Conservation (phyloP, 1,140 invertebrate genomes). For the Drepana arcuata region DNA sequence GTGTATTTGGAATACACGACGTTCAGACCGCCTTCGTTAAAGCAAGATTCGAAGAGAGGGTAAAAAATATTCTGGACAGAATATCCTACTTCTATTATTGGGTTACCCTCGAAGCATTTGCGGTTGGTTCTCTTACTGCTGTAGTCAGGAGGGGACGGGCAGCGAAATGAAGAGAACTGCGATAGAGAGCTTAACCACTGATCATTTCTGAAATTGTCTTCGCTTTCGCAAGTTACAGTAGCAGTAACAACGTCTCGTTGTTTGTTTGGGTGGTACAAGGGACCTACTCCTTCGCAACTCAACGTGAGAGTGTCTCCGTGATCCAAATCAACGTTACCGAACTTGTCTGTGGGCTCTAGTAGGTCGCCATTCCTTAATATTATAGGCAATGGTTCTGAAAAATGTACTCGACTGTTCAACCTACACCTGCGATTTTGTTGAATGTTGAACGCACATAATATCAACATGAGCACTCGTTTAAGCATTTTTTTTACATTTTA, state of each 20-base stretch:
- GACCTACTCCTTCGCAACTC: slow-evolving; percentile 35
- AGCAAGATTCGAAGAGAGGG: slow-evolving; percentile 50
- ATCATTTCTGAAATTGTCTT: slow-evolving; percentile 43
- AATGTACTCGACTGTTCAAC: slow-evolving; percentile 37
- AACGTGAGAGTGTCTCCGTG: slow-evolving; percentile 35
- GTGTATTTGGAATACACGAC: slow-evolving; percentile 53
- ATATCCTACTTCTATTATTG: slow-evolving; percentile 51
- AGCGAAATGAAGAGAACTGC: slow-evolving; percentile 36
- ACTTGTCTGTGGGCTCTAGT: slow-evolving; percentile 40
- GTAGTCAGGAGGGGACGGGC: slow-evolving; percentile 27
- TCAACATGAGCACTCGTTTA: slow-evolving; percentile 28
- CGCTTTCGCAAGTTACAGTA: slow-evolving; percentile 32
- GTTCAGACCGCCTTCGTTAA: slow-evolving; percentile 30
- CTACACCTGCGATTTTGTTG: slow-evolving; percentile 28
- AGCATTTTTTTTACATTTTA: slow-evolving; percentile 20
- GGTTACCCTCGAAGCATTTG: slow-evolving; percentile 37
- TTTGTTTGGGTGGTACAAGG: slow-evolving; percentile 28
- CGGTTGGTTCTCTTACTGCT: slow-evolving; percentile 34
- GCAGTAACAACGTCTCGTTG: slow-evolving; percentile 18
- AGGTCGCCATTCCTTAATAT: slow-evolving; percentile 35
- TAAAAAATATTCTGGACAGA: slow-evolving; percentile 36
- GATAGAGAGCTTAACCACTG: slow-evolving; percentile 32
- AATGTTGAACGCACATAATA: slow-evolving; percentile 36
- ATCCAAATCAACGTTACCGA: slow-evolving; percentile 35
- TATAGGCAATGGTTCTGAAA: slow-evolving; percentile 42